A percentile compares a stretch with the other conserved stretches of the same genome.
Evolutionary conservation across 2,797 vertebrate species (phyloP).

Genomic region (Pangasius macronema): DNA sequence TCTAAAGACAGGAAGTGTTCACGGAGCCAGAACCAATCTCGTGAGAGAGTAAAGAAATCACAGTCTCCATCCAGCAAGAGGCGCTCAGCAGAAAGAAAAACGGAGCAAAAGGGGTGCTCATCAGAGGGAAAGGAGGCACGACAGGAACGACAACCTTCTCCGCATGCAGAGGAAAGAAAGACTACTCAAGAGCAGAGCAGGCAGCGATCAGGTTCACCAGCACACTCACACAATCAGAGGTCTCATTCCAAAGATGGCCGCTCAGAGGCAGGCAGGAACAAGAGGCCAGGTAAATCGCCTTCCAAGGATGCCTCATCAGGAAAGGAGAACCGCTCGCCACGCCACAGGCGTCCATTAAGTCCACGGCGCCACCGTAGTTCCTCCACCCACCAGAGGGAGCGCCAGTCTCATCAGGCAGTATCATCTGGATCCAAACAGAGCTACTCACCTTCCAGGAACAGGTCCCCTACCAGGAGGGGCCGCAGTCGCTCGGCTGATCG

Average conservation of each 20-base stretch:
- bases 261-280: constrained; percentile 80
- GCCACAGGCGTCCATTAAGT: constrained; percentile 80
- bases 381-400: constrained; percentile 85
- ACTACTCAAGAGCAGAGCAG: constrained; percentile 79
- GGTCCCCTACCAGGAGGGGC: constrained; percentile 81
- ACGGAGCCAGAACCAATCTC: constrained; percentile 82
- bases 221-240: constrained; percentile 37
- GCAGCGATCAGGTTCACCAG: constrained; percentile 81
- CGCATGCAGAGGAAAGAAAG: constrained; percentile 77
- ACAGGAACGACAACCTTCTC: constrained; percentile 78
- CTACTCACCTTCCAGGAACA: constrained; percentile 84
- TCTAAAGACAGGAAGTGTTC: constrained; percentile 90
- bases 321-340: constrained; percentile 94
- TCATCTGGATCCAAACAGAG: constrained; percentile 81
- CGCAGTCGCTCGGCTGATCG: constrained; percentile 90
- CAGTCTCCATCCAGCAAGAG: constrained; percentile 82
- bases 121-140: constrained; percentile 80
- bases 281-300: constrained; percentile 90
- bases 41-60: constrained; percentile 85
- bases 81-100: constrained; percentile 31
- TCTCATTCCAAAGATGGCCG: constrained; percentile 84
- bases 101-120: constrained; percentile 56
- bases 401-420: constrained; percentile 76
- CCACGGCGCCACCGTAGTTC: constrained; percentile 82
- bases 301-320: constrained; percentile 96